These are phyloP conservation scores for Andrena marginata DNA, from an alignment of 2,888 invertebrate species.

Conservation along the genomic window DNA sequence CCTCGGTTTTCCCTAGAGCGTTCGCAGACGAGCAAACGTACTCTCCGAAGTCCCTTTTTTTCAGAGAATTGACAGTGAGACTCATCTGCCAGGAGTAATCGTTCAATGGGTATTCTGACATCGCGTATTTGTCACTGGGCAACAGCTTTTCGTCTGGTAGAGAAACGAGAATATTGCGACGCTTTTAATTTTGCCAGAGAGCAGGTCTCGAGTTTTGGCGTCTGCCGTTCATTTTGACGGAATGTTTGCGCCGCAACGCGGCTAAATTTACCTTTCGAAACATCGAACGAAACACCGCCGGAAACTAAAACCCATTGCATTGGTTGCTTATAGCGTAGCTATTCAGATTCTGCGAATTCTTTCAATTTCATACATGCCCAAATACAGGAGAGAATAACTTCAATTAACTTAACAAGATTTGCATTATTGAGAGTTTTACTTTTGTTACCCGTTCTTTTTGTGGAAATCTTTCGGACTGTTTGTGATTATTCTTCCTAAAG, in stretches of 20 bases:
- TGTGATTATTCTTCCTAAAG: no score
- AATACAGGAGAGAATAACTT: neutral
- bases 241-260: neutral
- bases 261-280: conserved; percentile 18
- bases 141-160: conserved; percentile 90
- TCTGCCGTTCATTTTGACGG: conserved; percentile 12
- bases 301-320: neutral
- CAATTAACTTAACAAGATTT: no score
- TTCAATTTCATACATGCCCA: neutral
- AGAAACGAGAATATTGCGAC: conserved; percentile 52
- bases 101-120: conserved; percentile 90
- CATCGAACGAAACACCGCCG: neutral
- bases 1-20: conserved; percentile 93
- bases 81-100: conserved; percentile 94
- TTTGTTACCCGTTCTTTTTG: no score
- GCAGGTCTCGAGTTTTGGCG: neutral
- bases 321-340: neutral
- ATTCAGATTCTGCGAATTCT: neutral
- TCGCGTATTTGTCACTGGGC: conserved; percentile 91
- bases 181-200: conserved; percentile 48
- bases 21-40: conserved; percentile 94
- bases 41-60: conserved; percentile 90
- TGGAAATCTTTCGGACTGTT: no score
- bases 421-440: no score
- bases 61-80: conserved; percentile 91